A percentile compares a stretch with the other conserved stretches of the same genome.
Evolutionary conservation across 2,113 vertebrate genomes (phyloP).

Genomic region (Stigmatopora argus): DNA sequence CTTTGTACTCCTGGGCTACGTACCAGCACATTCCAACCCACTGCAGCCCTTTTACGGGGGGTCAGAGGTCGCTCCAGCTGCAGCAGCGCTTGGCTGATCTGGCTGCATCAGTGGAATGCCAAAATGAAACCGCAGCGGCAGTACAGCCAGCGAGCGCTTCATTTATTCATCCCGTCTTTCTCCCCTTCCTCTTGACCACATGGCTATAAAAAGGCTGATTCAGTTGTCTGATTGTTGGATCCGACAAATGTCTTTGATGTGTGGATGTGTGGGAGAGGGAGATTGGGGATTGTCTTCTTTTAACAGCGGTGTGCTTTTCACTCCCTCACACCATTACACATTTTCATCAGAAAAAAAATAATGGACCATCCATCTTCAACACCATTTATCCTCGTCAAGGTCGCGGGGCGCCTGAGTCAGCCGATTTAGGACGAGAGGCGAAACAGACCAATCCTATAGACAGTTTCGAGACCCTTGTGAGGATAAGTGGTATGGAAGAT

Average conservation of each 20-base stretch:
- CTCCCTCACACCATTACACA: not conserved
- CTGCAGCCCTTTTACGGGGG: constrained; percentile 41
- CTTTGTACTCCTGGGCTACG: constrained; percentile 44
- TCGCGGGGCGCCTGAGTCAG: too few species aligned
- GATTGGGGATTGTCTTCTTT: constrained; percentile 14
- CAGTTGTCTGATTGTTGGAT: constrained; percentile 3
- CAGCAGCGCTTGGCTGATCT: constrained; percentile 52
- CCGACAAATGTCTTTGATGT: constrained; percentile 7
- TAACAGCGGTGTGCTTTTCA: constrained; percentile 10
- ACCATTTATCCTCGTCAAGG: too few species aligned
- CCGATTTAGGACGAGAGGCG: too few species aligned
- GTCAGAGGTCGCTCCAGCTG: constrained; percentile 60
- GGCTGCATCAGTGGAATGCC: constrained; percentile 57
- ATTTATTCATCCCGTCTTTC: constrained; percentile 23
- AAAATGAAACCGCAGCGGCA: constrained; percentile 50
- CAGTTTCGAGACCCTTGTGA: too few species aligned
- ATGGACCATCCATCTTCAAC: not conserved
- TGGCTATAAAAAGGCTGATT: constrained; percentile 12
- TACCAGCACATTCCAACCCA: constrained; percentile 56
- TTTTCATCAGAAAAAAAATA: not conserved
- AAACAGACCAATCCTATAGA: too few species aligned
- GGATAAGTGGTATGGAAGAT: too few species aligned
- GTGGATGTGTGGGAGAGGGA: not conserved
- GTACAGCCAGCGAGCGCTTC: constrained; percentile 11
- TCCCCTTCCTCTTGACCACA: constrained; percentile 3